Evolutionary conservation across 2,888 invertebrate species (phyloP), one percentile per base, ranked within the genome.

Genomic region (Dastarcus helophoroides): DNA sequence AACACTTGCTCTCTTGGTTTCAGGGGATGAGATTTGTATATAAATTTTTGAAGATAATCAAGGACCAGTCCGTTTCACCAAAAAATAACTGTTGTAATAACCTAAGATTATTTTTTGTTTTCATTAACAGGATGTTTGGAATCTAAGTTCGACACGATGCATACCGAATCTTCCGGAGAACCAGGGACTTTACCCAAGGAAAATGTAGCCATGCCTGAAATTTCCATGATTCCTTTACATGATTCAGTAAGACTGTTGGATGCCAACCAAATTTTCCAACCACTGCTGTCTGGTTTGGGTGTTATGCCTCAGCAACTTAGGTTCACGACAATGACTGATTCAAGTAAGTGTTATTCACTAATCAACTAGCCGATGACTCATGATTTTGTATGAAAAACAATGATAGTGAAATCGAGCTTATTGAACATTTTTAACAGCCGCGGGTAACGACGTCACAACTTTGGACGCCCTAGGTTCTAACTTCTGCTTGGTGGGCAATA

Each of bases 241-340:
- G 84, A 86, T 50, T 84, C 85, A 1, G 73, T 85, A 10, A 72
- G 80, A 58, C 65, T 94, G 33, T 69, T 93, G 35, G 93, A 94
- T 64, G 91, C 94, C 3, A 91, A 93, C 65, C 72, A 89, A 27
- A 89, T 91, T 48, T 91, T 91, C 62, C 89, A 91, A 58, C 93
- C 94, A 0, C 69, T 95, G 46, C 66, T 95, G 9, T 77, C 83
- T 0, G 85, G 86, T 36, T 67, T 94, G 16, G 93, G 91, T 2
- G 84, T 94, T 0, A 89, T 82, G 76, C 89, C 88, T 2, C 81
- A 86, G 49, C 88, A 89, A 63, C 76, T 91, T 53, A 64, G 70
- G 19, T 53, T 60, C 24, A 58, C 60, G 6, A 56, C 58, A 1
- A 54, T 58, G 45, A 50, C 58, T 3, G 60, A 60, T 38, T 56